A percentile compares a stretch with the other conserved stretches of the same genome.
phyloP scores from a whole-genome alignment of 2,888 invertebrate genomes.

The Xestia c-nigrum region DNA sequence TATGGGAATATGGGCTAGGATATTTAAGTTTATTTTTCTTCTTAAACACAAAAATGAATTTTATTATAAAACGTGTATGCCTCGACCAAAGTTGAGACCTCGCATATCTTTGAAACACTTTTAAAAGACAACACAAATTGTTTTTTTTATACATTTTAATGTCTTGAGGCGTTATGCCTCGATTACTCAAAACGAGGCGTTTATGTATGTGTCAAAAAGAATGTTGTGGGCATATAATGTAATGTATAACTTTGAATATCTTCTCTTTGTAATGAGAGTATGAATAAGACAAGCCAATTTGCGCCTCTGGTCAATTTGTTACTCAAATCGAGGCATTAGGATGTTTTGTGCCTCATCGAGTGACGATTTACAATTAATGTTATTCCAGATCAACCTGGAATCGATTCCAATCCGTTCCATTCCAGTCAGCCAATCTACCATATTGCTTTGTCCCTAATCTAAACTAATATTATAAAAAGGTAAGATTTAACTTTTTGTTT shows the following conservation, averaged over 20 bases:
- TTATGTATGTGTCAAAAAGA: conserved; percentile 7
- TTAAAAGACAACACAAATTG: conserved; percentile 6
- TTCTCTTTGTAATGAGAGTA: neutral
- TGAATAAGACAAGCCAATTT: conserved; percentile 4
- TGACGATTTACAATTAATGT: neutral
- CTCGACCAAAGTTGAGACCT: conserved; percentile 45
- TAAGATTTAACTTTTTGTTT: no score
- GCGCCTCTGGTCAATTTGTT: neutral
- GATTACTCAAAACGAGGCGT: conserved; percentile 20
- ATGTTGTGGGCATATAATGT: conserved; percentile 5
- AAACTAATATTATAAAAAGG: no score
- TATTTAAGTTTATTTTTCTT: conserved; percentile 35
- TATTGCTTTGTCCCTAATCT: neutral
- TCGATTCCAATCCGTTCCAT: neutral
- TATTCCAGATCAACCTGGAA: conserved; percentile 3
- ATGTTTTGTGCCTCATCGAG: neutral
- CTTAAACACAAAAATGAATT: neutral
- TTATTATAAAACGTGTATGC: conserved; percentile 9
- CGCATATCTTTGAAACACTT: conserved; percentile 22
- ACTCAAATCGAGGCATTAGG: conserved; percentile 1
- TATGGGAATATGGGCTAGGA: conserved; percentile 61
- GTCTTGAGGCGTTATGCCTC: neutral
- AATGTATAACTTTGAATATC: conserved; percentile 34
- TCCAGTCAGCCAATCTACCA: neutral
- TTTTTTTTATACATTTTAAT: neutral